Base-by-base conservation (phyloP, 2,888 invertebrate species). In the Hermodice carunculata region DNA sequence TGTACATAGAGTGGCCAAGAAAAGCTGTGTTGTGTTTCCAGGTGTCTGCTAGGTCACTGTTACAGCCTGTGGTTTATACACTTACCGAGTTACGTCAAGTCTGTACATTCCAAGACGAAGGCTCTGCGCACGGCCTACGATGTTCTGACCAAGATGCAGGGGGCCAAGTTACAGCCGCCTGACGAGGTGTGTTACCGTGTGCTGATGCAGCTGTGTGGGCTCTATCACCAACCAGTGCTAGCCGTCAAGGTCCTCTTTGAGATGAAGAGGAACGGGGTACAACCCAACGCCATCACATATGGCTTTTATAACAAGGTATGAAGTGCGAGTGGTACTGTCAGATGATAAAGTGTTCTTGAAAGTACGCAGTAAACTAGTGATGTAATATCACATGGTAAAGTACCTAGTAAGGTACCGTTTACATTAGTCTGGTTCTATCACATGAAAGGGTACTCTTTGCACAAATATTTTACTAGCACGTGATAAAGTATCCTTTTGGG, bases 131-230 rank as follows among this genome's bases (percentile, higher is more conserved):
- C 91, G 63, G 96, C 96, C 0, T 96, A 94, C 81, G 94, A 95
- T 80, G 88, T 97, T 54, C 88, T 99, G 44, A 93, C 93, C 51
- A 91, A 93, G 74, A 95, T 98, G 82, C 94, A 95, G 73, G 92
- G 93, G 76, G 89, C 94, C 62, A 90, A 92, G 78, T 90, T 97
- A 68, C 89, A 89, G 70, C 92, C 93, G 42, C 94, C 94, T 79
- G 98, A 98, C 88, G 98, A 98, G 89, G 94, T 98, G 56, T 98
- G 98, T 87, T 99, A 98, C 86, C 91, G 99, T 66, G 94, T 98
- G 57, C 94, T 99, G 92, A 97, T 99, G 95, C 97, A 98, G 86
- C 89, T 99, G 28, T 99, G 98, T 87, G 97, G 98, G 5, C 92
- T 94, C 72, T 94, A 97, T 84, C 94, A 94, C 63, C 90, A 95